phyloP scores from a whole-genome alignment of 2,797 vertebrate species.

The Sebastes trivittatus region DNA sequence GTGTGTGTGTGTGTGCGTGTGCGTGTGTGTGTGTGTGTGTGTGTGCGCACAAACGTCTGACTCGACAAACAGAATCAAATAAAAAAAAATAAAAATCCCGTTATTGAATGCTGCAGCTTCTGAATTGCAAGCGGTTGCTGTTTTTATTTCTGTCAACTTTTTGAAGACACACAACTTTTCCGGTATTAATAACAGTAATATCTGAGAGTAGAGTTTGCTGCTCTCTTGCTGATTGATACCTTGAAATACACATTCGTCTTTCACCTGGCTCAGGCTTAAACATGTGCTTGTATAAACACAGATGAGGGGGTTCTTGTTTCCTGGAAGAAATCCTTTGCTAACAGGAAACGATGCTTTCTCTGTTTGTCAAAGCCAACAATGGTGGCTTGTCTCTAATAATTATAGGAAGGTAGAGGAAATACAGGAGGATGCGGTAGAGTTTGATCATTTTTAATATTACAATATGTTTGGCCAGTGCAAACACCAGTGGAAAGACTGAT shows the following conservation, averaged over 20 bases:
- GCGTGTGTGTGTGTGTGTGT: neutral
- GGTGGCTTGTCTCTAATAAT: slow-evolving; percentile 33
- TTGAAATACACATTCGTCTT: neutral
- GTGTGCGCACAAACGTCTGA: neutral
- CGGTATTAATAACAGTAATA: neutral
- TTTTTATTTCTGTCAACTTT: neutral
- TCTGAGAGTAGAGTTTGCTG: neutral
- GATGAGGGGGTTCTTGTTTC: slow-evolving; percentile 41
- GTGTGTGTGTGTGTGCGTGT: neutral
- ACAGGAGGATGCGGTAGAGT: neutral
- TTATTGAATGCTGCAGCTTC: neutral
- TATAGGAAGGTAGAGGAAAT: slow-evolving; percentile 49
- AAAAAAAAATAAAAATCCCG: neutral
- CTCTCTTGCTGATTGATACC: slow-evolving; percentile 8
- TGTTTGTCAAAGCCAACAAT: slow-evolving; percentile 42
- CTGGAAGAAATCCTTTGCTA: slow-evolving; percentile 54
- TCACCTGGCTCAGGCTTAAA: slow-evolving; percentile 5
- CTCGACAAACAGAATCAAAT: neutral
- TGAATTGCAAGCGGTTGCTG: neutral
- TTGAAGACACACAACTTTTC: neutral
- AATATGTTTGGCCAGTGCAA: slow-evolving; percentile 9
- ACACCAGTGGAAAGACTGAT: slow-evolving; percentile 5
- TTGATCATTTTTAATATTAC: slow-evolving; percentile 44
- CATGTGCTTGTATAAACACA: slow-evolving; percentile 3
- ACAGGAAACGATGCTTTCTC: slow-evolving; percentile 38